Percentiles rank a stretch among this genome's conserved stretches.
These are phyloP conservation scores for Laticauda colubrina DNA, from an alignment of 2,113 vertebrate species.

Conservation along the genomic window DNA sequence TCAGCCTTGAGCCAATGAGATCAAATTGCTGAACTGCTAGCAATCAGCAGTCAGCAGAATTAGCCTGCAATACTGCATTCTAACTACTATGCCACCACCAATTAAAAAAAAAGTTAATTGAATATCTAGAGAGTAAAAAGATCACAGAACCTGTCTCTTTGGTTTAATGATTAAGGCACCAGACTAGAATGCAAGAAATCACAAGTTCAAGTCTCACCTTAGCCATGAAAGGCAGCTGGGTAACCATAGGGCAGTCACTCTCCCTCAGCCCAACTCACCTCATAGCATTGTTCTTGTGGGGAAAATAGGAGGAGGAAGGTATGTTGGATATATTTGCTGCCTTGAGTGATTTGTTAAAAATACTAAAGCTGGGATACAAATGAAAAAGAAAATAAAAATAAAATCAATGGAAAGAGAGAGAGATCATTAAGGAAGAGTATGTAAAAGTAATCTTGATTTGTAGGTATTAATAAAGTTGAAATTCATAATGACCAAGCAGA, in stretches of 20 bases:
- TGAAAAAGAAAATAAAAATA: neutral
- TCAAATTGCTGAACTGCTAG: no score
- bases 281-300: neutral
- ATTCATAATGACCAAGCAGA: neutral
- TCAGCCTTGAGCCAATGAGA: no score
- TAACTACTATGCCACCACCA: no score
- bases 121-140: no score
- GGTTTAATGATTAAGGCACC: no score
- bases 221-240: neutral
- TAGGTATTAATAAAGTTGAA: neutral
- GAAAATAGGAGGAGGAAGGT: neutral
- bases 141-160: no score
- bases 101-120: neutral
- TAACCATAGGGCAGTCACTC: neutral
- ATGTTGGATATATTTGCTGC: neutral
- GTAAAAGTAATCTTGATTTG: neutral
- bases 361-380: neutral
- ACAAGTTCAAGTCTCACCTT: neutral
- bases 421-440: neutral
- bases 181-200: no score
- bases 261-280: neutral
- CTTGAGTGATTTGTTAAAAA: neutral
- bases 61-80: no score
- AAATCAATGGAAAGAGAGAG: neutral
- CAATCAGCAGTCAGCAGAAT: no score